These are phyloP conservation scores for Leptinotarsa texana DNA, from an alignment of 1,140 invertebrate species.

Conservation along the genomic window DNA sequence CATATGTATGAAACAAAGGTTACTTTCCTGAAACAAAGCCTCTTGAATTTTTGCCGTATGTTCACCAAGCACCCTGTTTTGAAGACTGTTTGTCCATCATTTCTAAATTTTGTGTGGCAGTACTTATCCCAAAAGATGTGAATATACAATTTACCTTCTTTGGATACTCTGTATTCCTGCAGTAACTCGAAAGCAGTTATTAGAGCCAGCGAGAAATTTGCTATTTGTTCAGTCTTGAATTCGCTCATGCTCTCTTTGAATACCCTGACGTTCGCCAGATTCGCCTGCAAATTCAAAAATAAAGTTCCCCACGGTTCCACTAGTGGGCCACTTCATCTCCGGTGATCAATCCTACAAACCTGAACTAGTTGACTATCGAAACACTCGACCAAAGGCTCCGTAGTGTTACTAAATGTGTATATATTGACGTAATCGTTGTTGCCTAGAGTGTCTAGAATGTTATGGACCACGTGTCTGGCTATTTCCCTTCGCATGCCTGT, in stretches of 20 bases:
- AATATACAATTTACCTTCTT: constrained; percentile 33
- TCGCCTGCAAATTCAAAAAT: constrained; percentile 67
- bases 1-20: too few species aligned
- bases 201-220: constrained; percentile 92
- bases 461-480: constrained; percentile 82
- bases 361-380: constrained; percentile 79
- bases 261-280: constrained; percentile 83
- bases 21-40: too few species aligned
- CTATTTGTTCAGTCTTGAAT: constrained; percentile 84
- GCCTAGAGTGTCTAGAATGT: constrained; percentile 88
- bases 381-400: constrained; percentile 81
- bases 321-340: too few species aligned
- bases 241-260: constrained; percentile 78
- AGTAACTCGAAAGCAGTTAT: constrained; percentile 85
- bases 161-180: constrained; percentile 45
- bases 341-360: constrained; percentile 41
- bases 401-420: constrained; percentile 63
- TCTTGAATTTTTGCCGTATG: too few species aligned
- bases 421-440: constrained; percentile 95
- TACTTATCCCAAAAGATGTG: too few species aligned
- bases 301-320: not conserved
- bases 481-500: constrained; percentile 84
- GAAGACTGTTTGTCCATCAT: too few species aligned
- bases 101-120: too few species aligned
- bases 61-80: too few species aligned